phyloP scores from a whole-genome alignment of 2,888 invertebrate species.

The Caenorhabditis afra region DNA sequence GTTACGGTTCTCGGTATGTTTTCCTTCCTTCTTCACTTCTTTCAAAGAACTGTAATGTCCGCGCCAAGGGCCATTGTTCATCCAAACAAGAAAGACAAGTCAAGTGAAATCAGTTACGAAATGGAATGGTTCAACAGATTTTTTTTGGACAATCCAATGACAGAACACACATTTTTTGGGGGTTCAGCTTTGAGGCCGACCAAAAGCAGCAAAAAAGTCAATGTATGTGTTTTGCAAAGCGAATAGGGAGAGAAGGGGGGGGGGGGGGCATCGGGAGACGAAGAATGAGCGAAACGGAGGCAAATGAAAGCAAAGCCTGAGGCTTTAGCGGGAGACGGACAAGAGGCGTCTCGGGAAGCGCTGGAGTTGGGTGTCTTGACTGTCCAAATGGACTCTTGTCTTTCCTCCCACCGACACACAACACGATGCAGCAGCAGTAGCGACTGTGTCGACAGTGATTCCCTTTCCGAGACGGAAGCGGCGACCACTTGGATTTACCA shows the following conservation, averaged over 20 bases:
- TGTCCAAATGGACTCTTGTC: conserved; percentile 25
- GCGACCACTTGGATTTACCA: too few relatives aligned
- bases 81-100: background rate
- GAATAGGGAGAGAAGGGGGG: conserved; percentile 4
- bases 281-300: background rate
- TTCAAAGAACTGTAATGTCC: conserved; percentile 8
- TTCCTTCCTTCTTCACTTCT: background rate
- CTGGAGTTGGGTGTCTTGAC: conserved; percentile 27
- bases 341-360: conserved; percentile 14
- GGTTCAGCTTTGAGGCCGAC: background rate
- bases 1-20: conserved; percentile 11
- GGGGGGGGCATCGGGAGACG: background rate
- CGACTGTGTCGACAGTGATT: too few relatives aligned
- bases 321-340: conserved; percentile 9
- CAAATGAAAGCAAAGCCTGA: conserved; percentile 18
- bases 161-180: background rate
- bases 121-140: too few relatives aligned
- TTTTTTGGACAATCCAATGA: too few relatives aligned
- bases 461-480: too few relatives aligned
- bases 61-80: conserved; percentile 13
- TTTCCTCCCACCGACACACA: background rate
- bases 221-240: conserved; percentile 11
- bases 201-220: background rate
- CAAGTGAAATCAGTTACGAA: too few relatives aligned
- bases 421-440: too few relatives aligned